Evolutionary conservation across 1,140 invertebrate species (phyloP).

Genomic region (Mya arenaria): DNA sequence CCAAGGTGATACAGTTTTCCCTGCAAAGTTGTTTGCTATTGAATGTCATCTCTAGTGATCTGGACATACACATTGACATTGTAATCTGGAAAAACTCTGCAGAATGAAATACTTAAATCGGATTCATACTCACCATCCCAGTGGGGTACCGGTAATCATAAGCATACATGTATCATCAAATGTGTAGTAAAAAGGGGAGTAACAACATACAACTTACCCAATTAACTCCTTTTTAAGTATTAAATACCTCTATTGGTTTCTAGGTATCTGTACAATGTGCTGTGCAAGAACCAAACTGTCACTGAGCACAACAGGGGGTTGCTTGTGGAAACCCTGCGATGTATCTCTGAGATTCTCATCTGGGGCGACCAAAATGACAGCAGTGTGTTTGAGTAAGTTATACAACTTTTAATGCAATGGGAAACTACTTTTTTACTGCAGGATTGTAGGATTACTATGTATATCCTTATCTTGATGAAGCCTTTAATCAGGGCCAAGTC

Average conservation of each 20-base stretch:
- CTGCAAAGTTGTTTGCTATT: no score
- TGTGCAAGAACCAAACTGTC: constrained; percentile 98
- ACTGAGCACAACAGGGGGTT: constrained; percentile 96
- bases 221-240: constrained; percentile 12
- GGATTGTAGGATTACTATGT: not conserved
- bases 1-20: no score
- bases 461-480: not conserved
- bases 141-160: no score
- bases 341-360: constrained; percentile 99
- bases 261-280: constrained; percentile 95
- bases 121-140: no score
- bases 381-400: constrained; percentile 98
- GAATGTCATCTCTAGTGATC: no score
- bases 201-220: no score
- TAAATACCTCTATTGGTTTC: constrained; percentile 58
- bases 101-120: no score
- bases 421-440: not conserved
- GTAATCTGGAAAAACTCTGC: no score
- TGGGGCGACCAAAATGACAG: constrained; percentile 99
- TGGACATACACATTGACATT: no score
- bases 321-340: constrained; percentile 97
- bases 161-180: no score
- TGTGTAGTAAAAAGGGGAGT: no score
- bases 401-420: not conserved
- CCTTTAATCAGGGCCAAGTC: no score